Evolutionary conservation across 2,888 invertebrate genomes (phyloP), one percentile per base, ranked within the genome.

Genomic region (Chalcis sispes): DNA sequence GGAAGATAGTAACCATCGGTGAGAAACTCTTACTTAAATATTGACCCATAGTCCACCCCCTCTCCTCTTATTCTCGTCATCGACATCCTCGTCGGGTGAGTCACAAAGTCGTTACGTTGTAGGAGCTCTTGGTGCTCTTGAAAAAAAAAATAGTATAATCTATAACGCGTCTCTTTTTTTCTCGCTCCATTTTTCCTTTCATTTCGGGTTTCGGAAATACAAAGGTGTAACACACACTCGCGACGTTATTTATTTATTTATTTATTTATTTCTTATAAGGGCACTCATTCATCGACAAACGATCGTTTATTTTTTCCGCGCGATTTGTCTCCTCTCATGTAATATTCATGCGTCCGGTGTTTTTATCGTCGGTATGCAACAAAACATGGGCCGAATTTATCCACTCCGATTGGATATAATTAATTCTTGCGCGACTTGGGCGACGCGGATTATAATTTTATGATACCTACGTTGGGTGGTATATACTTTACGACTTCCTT

Each of bases 281-380:
- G 2, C 40, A 2, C 20, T 18, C 20, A n/a, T n/a, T n/a, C n/a
- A n/a, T n/a, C n/a, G n/a, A n/a, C n/a, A 20, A 50, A 66, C 52
- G 40, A 66, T 72, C 36, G 27, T 50, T 72, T 40, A 65, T 66
- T n/a, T n/a, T n/a, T 65, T 36, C 46, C 46, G 46, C 42, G 15
- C 10, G 10, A n/a, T 15, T 29, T 20, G 7, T 2, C 18, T 20
- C 10, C 10, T 10, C 58, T 69, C 73, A 73, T 67, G 61, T 52
- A 73, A 73, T 61, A 73, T 73, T 61, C 67, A 67, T 73, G 42
- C 59, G 29, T 50, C 50, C 66, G 42, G 65, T 50, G 40, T 72
- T 66, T 72, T 66, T 66, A 72, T 65, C 46, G 54, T 50, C 52
- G 23, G 67, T 61, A 29, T 29, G 40, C 23, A n/a, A n/a, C n/a